Percentiles rank a stretch among this genome's conserved stretches.
phyloP scores from a whole-genome alignment of 2,888 invertebrate genomes.

The Epirrhoe alternata region DNA sequence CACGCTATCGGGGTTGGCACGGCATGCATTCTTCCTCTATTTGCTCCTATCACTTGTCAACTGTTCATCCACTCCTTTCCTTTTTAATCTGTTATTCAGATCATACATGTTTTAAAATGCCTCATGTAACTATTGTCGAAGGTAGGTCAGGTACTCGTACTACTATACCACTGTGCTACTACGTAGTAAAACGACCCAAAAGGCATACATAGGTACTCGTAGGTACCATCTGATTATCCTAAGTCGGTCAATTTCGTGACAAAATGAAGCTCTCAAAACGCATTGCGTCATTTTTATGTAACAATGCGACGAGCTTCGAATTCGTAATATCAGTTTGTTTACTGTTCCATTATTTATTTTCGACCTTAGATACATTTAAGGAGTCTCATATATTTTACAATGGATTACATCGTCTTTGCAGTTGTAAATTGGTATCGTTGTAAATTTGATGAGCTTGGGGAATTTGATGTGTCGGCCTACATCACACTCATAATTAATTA shows the following conservation, averaged over 20 bases:
- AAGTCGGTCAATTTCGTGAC: conserved; percentile 48
- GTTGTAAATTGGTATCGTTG: background rate
- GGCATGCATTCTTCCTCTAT: too few relatives aligned
- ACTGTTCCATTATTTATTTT: conserved; percentile 21
- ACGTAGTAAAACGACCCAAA: conserved; percentile 1
- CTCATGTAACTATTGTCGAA: background rate
- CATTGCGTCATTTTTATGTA: conserved; percentile 60
- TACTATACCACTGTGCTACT: too few relatives aligned
- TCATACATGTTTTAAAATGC: background rate
- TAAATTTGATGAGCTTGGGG: background rate
- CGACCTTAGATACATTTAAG: background rate
- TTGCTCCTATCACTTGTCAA: too few relatives aligned
- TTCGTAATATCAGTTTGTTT: conserved; percentile 44
- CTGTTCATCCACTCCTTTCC: background rate
- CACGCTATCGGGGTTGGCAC: too few relatives aligned
- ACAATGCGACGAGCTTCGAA: conserved; percentile 54
- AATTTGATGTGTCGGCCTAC: background rate
- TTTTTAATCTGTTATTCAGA: background rate
- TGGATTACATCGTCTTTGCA: background rate
- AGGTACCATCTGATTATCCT: conserved; percentile 19
- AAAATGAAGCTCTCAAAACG: conserved; percentile 53
- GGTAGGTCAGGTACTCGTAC: too few relatives aligned
- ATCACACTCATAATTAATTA: background rate
- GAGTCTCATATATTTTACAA: background rate
- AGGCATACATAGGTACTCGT: background rate